phyloP scores from a whole-genome alignment of 1,140 invertebrate genomes.

The Pachypsylla venusta region DNA sequence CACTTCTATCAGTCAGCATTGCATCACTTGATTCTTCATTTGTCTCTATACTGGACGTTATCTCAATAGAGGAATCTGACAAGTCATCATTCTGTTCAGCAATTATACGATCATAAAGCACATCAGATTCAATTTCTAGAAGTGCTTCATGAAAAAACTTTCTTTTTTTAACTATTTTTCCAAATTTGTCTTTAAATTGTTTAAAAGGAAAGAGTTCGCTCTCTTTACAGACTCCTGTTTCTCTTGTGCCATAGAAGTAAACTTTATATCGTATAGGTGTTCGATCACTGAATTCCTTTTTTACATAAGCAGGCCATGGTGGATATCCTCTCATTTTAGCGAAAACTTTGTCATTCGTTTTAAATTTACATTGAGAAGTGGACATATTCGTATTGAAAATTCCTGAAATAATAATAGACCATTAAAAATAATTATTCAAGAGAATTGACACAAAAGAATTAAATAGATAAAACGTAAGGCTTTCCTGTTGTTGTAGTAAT shows the following conservation, averaged over 20 bases:
- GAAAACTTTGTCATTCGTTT: constrained; percentile 75
- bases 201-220: constrained; percentile 37
- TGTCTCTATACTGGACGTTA: background rate
- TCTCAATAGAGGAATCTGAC: background rate
- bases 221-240: constrained; percentile 48
- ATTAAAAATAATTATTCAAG: too few species aligned
- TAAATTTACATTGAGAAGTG: too few species aligned
- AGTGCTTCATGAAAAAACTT: constrained; percentile 51
- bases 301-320: constrained; percentile 81
- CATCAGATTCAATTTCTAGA: constrained; percentile 40
- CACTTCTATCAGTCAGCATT: too few species aligned
- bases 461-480: too few species aligned
- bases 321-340: constrained; percentile 93
- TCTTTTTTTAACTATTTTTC: constrained; percentile 41
- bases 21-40: background rate
- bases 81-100: background rate
- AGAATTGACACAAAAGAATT: too few species aligned
- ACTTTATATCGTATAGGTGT: constrained; percentile 73
- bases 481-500: too few species aligned
- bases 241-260: constrained; percentile 86
- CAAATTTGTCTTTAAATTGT: constrained; percentile 47
- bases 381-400: too few species aligned
- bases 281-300: constrained; percentile 44
- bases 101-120: too few species aligned
- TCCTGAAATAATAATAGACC: too few species aligned